Base-by-base conservation (phyloP, 2,797 vertebrate species). In the Notolepis coatsorum region DNA sequence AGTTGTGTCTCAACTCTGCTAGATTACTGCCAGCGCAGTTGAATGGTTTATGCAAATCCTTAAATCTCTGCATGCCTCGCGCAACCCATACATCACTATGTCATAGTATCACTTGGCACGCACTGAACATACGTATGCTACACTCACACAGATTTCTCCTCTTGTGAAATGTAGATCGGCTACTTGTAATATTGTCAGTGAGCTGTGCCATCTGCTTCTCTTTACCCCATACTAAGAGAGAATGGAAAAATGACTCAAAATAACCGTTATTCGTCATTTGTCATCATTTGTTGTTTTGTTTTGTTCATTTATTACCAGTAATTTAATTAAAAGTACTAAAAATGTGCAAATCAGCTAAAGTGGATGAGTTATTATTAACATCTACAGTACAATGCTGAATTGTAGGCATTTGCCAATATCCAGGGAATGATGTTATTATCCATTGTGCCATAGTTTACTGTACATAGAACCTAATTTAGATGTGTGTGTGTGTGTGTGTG, bases 41-140 rank as follows among this genome's bases (percentile, higher is more conserved):
- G 27, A 59, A 64, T 72, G 63, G 12, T 71, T 77, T 61, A 75
- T 81, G 59, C 48, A 75, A 69, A 80, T 78, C 17, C 46, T 43
- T 13, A 24, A n/a, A 37, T 28, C 45, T 35, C 52, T 61, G 43
- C 55, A 31, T 57, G 56, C 68, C n/a, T 66, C 45, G 23, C 50
- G n/a, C 2, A 3, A 69, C 7, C 39, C 48, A 35, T 45, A 25
- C 15, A 46, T 54, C 39, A 55, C 31, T 13, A 15, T 65, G 58
- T 65, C 57, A 59, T 28, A 23, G 30, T n/a, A n/a, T n/a, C n/a
- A n/a, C n/a, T n/a, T n/a, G n/a, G n/a, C n/a, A n/a, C 38, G 48
- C 52, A 57, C 37, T 46, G 23, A 48, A 54, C 54, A 61, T 45
- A 33, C 59, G 54, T 57, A 65, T 67, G 62, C 25, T 50, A 41